Evolutionary conservation across 2,113 vertebrate genomes (phyloP), one percentile per base, ranked within the genome.

Genomic region (Gobio gobio): DNA sequence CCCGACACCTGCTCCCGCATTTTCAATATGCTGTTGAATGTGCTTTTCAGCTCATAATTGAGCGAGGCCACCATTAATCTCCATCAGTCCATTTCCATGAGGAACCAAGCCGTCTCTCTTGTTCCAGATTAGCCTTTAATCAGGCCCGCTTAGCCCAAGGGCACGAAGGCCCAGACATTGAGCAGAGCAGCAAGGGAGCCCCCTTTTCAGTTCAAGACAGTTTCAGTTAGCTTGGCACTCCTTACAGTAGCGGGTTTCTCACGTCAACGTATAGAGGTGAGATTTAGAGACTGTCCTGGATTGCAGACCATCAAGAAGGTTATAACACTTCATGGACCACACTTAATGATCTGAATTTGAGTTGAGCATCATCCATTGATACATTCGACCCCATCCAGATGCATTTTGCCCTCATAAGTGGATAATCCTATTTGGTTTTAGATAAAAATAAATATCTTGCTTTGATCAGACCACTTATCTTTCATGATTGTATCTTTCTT

Each of bases 31-130:
- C 83, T 54, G 72, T 89, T 54, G 74, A 82, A 80, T 72, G 73
- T n/a, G 64, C 72, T 66, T 82, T 85, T 83, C 73, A 83, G 83
- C 89, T 88, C 86, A 73, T 89, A 89, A 91, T 86, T 91, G 91
- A 92, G 91, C 84, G 68, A 66, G 73, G 64, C 88, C 68, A 3
- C 88, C 88, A 90, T 94, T 93, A 92, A 93, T 95, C 90, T 94
- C 84, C 85, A 91, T 94, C 88, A 88, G 70, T 87, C 72, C 81
- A 76, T 85, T 47, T 36, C 89, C 63, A n/a, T 85, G 85, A 85
- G 88, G 78, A 92, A 80, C 87, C 81, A 82, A 90, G 86, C 89
- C 85, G 89, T 93, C 91, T 91, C 78, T 83, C 78, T 24, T 1
- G 66, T 64, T 89, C 82, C 80, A 79, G 85, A 90, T 93, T 91